A percentile compares a stretch with the other conserved stretches of the same genome.
phyloP scores from a whole-genome alignment of 2,113 vertebrate genomes.

The Hydrolagus affinis region DNA sequence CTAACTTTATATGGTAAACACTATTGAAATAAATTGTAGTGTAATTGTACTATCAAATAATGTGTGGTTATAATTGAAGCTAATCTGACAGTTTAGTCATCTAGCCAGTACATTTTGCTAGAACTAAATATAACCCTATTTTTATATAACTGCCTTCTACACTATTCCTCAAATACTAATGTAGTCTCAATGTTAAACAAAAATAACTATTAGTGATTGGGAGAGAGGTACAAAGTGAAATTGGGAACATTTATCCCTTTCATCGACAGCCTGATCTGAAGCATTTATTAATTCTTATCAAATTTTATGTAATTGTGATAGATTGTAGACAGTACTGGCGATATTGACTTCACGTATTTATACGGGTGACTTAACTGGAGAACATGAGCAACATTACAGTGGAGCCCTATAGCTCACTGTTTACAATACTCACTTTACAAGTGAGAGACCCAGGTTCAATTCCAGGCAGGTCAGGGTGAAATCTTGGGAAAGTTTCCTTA shows the following conservation, averaged over 20 bases:
- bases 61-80: neutral
- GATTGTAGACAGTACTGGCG: neutral
- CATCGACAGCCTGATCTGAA: neutral
- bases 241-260: neutral
- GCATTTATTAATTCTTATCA: neutral
- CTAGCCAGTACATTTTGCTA: neutral
- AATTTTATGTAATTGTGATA: neutral
- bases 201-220: no score
- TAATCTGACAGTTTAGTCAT: neutral
- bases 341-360: no score
- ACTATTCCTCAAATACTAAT: neutral
- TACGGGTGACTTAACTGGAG: neutral
- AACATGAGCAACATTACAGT: conserved; percentile 10
- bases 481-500: no score
- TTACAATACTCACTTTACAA: no score
- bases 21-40: neutral
- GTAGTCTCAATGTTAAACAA: no score
- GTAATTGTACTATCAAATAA: neutral
- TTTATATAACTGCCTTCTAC: neutral
- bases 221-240: neutral
- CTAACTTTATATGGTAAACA: neutral
- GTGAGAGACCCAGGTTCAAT: no score
- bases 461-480: no score
- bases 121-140: neutral
- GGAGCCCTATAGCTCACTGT: no score